phyloP scores from a whole-genome alignment of 2,113 vertebrate genomes.

The Leucopsar rothschildi region DNA sequence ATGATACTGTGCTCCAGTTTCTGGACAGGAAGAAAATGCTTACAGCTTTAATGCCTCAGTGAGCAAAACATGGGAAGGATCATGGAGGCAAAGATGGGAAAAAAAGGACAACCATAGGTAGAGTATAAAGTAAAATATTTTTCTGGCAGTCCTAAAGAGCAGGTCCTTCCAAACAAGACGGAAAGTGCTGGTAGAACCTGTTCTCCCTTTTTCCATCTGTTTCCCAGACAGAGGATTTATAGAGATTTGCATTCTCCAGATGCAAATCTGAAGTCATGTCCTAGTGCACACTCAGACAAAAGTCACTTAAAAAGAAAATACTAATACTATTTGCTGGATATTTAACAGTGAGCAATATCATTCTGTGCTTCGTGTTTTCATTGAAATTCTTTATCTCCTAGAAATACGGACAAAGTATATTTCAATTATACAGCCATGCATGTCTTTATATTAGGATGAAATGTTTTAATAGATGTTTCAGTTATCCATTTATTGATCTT shows the following conservation, averaged over 20 bases:
- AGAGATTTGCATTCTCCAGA: background rate
- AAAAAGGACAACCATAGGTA: background rate
- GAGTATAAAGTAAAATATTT: background rate
- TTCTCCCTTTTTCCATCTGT: background rate
- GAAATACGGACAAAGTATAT: slow-evolving; percentile 32
- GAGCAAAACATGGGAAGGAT: background rate
- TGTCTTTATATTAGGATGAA: slow-evolving; percentile 40
- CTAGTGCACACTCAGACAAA: background rate
- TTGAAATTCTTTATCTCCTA: slow-evolving; percentile 38
- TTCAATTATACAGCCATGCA: slow-evolving; percentile 40
- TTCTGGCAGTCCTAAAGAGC: background rate
- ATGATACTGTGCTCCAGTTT: background rate
- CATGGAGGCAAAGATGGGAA: background rate
- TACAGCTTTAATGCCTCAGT: background rate
- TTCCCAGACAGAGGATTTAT: background rate
- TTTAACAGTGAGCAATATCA: slow-evolving; percentile 21
- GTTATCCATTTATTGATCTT: slow-evolving; percentile 65
- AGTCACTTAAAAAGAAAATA: slow-evolving; percentile 15
- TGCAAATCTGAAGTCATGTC: background rate
- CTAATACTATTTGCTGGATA: slow-evolving; percentile 42
- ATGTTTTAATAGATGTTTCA: slow-evolving; percentile 44
- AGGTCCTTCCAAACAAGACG: background rate
- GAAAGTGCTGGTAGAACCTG: background rate
- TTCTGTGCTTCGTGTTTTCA: slow-evolving; percentile 18
- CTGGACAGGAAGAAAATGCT: background rate